These are phyloP conservation scores for Gastrophryne carolinensis DNA, from an alignment of 2,797 vertebrate species.

Conservation along the genomic window DNA sequence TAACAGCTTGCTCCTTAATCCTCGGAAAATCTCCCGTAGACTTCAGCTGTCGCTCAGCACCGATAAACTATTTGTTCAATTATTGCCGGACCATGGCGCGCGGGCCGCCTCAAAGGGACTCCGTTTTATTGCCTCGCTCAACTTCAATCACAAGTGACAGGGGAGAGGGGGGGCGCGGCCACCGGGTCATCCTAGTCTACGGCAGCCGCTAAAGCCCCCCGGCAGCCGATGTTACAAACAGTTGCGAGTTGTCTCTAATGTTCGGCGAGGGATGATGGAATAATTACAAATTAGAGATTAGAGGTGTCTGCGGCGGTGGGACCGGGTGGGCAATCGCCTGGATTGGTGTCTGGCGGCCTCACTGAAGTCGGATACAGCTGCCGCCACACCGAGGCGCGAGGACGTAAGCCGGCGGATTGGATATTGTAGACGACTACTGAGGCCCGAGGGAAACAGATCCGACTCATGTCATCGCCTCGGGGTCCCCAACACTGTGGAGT, in stretches of 20 bases:
- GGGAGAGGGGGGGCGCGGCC: too few species aligned
- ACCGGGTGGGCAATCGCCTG: slow-evolving; percentile 70
- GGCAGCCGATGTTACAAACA: slow-evolving; percentile 37
- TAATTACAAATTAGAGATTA: slow-evolving; percentile 74
- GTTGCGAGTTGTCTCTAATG: slow-evolving; percentile 34
- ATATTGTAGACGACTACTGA: slow-evolving; percentile 20
- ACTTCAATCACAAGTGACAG: slow-evolving; percentile 70
- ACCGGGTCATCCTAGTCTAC: neutral
- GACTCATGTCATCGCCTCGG: neutral
- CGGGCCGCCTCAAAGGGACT: slow-evolving; percentile 69
- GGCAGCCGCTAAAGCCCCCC: slow-evolving; percentile 6
- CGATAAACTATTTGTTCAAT: slow-evolving; percentile 75
- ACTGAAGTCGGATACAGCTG: slow-evolving; percentile 64
- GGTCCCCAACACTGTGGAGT: too few species aligned
- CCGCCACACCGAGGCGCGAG: slow-evolving; percentile 38
- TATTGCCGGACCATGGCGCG: slow-evolving; percentile 67
- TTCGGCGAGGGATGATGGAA: slow-evolving; percentile 57
- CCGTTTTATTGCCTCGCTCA: slow-evolving; percentile 58
- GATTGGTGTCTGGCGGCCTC: slow-evolving; percentile 60
- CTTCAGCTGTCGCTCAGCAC: slow-evolving; percentile 75
- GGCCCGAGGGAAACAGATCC: neutral
- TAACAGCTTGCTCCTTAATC: slow-evolving; percentile 71
- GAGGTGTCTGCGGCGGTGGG: slow-evolving; percentile 54
- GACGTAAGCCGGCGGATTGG: slow-evolving; percentile 53
- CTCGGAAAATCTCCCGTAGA: slow-evolving; percentile 71